Evolutionary conservation across 2,888 invertebrate genomes (phyloP).

Genomic region (Megaustenia siamemsis): DNA sequence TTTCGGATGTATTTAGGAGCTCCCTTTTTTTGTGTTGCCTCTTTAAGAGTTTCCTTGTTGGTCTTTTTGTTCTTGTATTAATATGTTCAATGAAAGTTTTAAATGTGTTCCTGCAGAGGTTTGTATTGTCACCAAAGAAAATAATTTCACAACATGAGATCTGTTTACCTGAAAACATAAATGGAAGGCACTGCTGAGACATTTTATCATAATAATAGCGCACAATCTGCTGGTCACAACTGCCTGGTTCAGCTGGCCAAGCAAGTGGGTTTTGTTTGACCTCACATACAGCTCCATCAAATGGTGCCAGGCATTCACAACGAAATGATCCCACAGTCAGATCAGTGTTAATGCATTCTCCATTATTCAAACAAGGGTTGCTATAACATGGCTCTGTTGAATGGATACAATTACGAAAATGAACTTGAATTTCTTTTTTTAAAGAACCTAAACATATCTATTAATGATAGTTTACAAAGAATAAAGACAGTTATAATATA

Average conservation of each 20-base stretch:
- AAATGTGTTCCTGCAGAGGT: no score
- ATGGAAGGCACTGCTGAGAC: slow-evolving; percentile 70
- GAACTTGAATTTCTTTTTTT: no score
- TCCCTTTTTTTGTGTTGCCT: no score
- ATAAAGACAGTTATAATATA: no score
- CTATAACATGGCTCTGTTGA: slow-evolving; percentile 68
- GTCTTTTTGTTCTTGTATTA: no score
- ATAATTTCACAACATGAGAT: neutral
- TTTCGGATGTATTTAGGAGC: no score
- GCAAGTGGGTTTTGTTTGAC: slow-evolving; percentile 71
- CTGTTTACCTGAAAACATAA: slow-evolving; percentile 71
- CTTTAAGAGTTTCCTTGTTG: no score
- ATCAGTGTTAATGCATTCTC: slow-evolving; percentile 54
- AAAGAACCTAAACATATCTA: no score
- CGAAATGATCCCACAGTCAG: slow-evolving; percentile 58
- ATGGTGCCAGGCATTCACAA: slow-evolving; percentile 72
- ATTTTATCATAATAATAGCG: slow-evolving; percentile 73
- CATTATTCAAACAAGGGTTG: slow-evolving; percentile 72
- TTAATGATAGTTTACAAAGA: no score
- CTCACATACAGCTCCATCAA: slow-evolving; percentile 70
- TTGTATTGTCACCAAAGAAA: neutral
- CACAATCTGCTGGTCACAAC: slow-evolving; percentile 66
- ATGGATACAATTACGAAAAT: neutral
- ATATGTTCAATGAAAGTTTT: no score
- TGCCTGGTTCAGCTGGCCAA: slow-evolving; percentile 70